Evolutionary conservation across 2,797 vertebrate genomes (phyloP), one percentile per base, ranked within the genome.

Genomic region (Amblyraja radiata): DNA sequence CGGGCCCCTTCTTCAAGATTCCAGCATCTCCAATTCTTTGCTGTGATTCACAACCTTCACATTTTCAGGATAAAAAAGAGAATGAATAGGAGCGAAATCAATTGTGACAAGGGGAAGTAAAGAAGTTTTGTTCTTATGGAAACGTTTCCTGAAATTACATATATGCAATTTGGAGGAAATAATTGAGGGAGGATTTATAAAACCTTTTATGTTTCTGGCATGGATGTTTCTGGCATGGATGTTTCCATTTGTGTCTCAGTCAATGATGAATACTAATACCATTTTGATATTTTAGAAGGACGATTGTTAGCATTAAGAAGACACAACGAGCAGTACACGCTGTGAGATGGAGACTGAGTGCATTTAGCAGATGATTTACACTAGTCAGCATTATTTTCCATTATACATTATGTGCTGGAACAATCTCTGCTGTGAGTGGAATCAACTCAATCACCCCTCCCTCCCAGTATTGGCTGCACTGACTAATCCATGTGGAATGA

Each of bases 401-500:
- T 92, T 54, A 23, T 54, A 76, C 71, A 76, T 39, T 16, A 54
- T 39, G 25, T 16, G 76, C 71, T 76, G 90, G 90, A 92, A 76
- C 90, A 76, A 84, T 28, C 32, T 39, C 86, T 92, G 90, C 90
- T n/a, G 68, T 36, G 36, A 54, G 39, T 39, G n/a, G 71, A 92
- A 92, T 74, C 39, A 54, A 8, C 65, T 92, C 36, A 92, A 54
- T 76, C 74, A 92, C 90, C 32, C 32, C 32, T 32, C 90, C 71
- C 71, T 76, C 71, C 90, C 68, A 76, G 11, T n/a, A 13, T 46
- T 46, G 68, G 10, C 39, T 92, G 65, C 11, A 16, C 39, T 92
- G 90, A 92, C 90, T 92, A 74, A 92, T 76, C 68, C 36, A 74
- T 1, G 90, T 74, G 90, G 90, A 92, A 92, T 92, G 71, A 76